Base-by-base conservation (phyloP, 2,797 vertebrate species). In the Oreochromis mossambicus region DNA sequence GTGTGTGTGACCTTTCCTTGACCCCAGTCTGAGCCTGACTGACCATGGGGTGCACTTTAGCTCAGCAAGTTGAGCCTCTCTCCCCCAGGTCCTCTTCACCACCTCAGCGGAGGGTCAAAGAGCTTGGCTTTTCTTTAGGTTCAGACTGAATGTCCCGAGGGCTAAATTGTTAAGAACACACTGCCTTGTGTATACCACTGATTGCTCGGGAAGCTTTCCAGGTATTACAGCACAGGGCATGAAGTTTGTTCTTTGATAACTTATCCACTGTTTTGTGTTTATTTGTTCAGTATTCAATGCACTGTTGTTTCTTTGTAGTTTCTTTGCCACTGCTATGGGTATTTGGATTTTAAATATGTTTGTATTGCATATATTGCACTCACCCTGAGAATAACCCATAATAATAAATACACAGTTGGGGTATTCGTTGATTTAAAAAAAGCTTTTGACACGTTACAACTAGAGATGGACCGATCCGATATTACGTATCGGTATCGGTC, bases 11-110 rank as follows among this genome's bases (percentile, higher is more conserved):
- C 93, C 92, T 91, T 91, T 83, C 54, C 21, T 63, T 68, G 43
- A 91, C 89, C 86, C 83, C 75, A 81, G 81, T 56, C 66, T 51
- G 77, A 90, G 79, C 66, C 83, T 3, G 36, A 55, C 68, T 43
- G 55, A 61, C 79, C 38, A 81, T 77, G 55, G 79, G 48, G 85
- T 70, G 56, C 8, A 8, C 34, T 90, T 91, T 56, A 83, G 70
- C 83, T 86, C 80, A 46, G 89, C 43, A 51, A 78, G 83, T 79
- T 7, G 52, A 83, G 80, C 88, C 58, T 82, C 70, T 61, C 24
- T 86, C 90, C 90, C 83, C 84, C 82, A 54, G 88, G 91, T 84
- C 55, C 48, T 73, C 17, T 87, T 92, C 88, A 77, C 54, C 58
- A 55, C 29, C 7, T 2, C 21, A 73, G 81, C 63, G 29, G 2